These are phyloP conservation scores for Falco naumanni DNA, from an alignment of 2,797 vertebrate species.

Conservation along the genomic window DNA sequence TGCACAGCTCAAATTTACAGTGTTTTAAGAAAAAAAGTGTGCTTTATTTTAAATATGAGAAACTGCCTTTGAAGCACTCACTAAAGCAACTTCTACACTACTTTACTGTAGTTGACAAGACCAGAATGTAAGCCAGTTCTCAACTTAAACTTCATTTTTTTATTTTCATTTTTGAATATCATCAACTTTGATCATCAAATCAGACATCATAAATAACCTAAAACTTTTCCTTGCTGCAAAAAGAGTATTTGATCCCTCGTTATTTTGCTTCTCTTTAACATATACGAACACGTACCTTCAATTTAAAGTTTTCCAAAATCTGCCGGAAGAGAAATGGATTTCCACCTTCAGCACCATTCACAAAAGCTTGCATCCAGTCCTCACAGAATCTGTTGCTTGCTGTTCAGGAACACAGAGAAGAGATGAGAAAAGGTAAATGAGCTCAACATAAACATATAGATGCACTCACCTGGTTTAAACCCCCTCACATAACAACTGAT, in stretches of 20 bases:
- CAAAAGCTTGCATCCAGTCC: slow-evolving; percentile 93
- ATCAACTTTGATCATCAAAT: no score
- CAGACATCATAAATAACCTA: background rate
- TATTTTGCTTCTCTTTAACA: background rate
- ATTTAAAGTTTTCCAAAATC: slow-evolving; percentile 98
- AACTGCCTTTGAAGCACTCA: background rate
- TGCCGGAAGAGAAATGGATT: slow-evolving; percentile 95
- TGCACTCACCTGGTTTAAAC: background rate
- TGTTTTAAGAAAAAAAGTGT: background rate
- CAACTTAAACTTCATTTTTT: background rate
- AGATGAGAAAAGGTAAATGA: background rate
- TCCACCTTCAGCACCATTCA: slow-evolving; percentile 87
- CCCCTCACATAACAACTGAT: background rate
- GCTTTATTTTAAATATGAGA: background rate
- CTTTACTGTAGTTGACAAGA: background rate
- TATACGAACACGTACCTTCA: slow-evolving; percentile 84
- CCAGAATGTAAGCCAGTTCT: background rate
- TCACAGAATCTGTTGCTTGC: slow-evolving; percentile 96
- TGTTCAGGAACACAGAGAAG: slow-evolving; percentile 63
- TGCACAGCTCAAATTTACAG: background rate
- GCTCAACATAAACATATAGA: background rate
- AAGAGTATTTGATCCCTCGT: background rate
- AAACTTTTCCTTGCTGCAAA: background rate
- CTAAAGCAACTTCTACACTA: background rate
- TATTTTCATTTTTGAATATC: no score